Percentiles rank a stretch among this genome's conserved stretches.
These are phyloP conservation scores for Tipula lateralis DNA, from an alignment of 2,888 invertebrate species.

Conservation along the genomic window DNA sequence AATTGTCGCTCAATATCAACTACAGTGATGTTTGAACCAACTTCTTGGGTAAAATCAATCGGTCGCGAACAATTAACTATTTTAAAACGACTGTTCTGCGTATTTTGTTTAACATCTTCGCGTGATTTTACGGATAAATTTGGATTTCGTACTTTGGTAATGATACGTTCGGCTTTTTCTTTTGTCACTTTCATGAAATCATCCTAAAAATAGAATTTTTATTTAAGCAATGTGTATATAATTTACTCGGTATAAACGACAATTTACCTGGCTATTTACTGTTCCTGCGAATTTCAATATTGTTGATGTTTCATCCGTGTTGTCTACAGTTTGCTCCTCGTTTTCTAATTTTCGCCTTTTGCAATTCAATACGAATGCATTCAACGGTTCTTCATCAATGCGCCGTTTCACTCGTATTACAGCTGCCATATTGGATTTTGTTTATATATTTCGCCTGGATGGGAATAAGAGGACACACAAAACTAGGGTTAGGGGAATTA, in stretches of 20 bases:
- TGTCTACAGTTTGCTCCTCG: constrained; percentile 33
- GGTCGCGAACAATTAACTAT: constrained; percentile 57
- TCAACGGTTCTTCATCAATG: constrained; percentile 65
- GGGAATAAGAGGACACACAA: background rate
- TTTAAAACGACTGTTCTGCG: constrained; percentile 55
- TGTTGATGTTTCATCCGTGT: constrained; percentile 53
- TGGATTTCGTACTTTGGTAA: constrained; percentile 50
- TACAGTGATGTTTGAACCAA: constrained; percentile 49
- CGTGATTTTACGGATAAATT: constrained; percentile 51
- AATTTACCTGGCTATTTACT: constrained; percentile 61
- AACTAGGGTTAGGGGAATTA: background rate
- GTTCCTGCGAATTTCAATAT: constrained; percentile 70
- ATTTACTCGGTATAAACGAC: background rate
- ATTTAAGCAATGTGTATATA: background rate
- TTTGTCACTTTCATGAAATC: constrained; percentile 49
- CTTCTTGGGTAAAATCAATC: constrained; percentile 40
- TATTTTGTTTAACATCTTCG: constrained; percentile 48
- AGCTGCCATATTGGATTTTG: constrained; percentile 48
- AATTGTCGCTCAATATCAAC: constrained; percentile 55
- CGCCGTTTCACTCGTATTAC: constrained; percentile 69
- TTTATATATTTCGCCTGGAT: background rate
- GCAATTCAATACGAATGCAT: constrained; percentile 65
- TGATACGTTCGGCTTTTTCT: constrained; percentile 49
- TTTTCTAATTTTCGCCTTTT: constrained; percentile 61
- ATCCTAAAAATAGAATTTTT: constrained; percentile 42